Percentiles rank a stretch among this genome's conserved stretches.
phyloP scores from a whole-genome alignment of 2,888 invertebrate genomes.

The Odontothrips loti region DNA sequence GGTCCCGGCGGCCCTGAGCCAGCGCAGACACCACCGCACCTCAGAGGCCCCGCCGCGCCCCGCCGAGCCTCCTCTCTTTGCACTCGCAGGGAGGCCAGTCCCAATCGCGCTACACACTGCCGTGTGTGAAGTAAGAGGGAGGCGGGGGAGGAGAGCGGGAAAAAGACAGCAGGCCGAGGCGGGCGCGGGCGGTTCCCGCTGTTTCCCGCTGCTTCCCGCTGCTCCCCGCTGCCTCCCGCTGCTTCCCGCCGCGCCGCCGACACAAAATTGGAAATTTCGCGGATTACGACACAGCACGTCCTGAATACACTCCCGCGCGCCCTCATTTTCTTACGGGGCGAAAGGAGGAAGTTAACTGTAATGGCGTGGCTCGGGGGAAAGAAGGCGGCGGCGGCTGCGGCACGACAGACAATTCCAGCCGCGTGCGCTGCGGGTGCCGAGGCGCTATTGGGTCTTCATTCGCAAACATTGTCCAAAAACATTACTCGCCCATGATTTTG shows the following conservation, averaged over 20 bases:
- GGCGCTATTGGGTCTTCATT: neutral
- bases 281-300: neutral
- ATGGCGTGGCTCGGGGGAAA: neutral
- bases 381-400: neutral
- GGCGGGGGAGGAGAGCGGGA: neutral
- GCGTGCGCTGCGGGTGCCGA: too few relatives aligned
- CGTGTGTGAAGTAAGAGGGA: neutral
- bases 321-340: neutral
- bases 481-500: neutral
- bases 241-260: neutral
- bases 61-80: neutral
- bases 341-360: neutral
- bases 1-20: too few relatives aligned
- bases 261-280: conserved; percentile 17
- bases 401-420: too few relatives aligned
- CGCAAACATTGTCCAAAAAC: neutral
- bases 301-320: neutral
- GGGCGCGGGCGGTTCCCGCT: neutral
- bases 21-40: neutral
- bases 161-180: neutral
- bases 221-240: neutral
- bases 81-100: neutral
- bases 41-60: neutral
- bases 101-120: too few relatives aligned
- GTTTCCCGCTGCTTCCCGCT: neutral